Conservation (phyloP, 2,797 vertebrate genomes). For the Thunnus albacares region DNA sequence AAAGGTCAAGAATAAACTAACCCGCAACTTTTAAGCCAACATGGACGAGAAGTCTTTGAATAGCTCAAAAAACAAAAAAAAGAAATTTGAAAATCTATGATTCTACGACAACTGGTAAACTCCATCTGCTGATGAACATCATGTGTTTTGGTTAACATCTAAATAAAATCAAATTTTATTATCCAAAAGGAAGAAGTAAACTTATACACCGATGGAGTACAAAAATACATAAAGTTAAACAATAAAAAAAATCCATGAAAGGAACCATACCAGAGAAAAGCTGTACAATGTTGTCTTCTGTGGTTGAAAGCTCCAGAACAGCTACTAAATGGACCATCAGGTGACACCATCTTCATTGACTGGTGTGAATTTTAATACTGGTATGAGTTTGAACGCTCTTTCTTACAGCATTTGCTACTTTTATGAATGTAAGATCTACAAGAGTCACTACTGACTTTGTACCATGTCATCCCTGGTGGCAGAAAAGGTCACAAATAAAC, state of each 20-base stretch:
- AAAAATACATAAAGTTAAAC: background rate
- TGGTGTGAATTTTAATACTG: too few species aligned
- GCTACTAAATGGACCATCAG: background rate
- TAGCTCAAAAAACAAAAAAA: background rate
- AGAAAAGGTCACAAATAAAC: background rate
- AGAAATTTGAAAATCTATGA: background rate
- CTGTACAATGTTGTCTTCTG: background rate
- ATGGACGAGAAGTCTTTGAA: background rate
- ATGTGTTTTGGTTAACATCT: constrained; percentile 9
- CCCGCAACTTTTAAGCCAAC: background rate
- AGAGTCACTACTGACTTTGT: too few species aligned
- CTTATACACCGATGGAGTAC: background rate
- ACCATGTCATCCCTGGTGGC: background rate
- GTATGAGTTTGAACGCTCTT: too few species aligned
- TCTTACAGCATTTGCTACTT: background rate
- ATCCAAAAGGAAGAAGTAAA: background rate
- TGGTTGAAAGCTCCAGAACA: background rate
- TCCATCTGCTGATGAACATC: background rate
- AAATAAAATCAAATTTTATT: background rate
- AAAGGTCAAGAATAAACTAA: background rate
- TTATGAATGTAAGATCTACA: background rate
- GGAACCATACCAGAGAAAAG: background rate
- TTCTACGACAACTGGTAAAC: constrained; percentile 1
- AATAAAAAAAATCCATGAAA: background rate
- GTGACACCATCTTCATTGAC: background rate